Conservation (phyloP, 2,797 vertebrate species). For the Chloroceryle inda region DNA sequence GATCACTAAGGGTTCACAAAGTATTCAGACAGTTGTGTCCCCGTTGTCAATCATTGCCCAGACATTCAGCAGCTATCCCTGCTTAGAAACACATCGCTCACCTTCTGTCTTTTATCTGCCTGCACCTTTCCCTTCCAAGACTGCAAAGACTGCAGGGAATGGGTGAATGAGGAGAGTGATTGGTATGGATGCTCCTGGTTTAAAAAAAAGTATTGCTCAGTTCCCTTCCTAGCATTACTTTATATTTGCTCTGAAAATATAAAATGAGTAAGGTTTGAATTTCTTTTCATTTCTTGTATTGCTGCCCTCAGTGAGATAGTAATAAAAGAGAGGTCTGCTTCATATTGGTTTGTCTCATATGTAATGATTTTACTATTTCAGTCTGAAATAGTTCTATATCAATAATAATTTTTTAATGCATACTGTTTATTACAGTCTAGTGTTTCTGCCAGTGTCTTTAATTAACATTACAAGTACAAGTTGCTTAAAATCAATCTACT, state of each 20-base stretch:
- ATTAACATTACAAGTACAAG: conserved; percentile 3
- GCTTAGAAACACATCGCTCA: not conserved
- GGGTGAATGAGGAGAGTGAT: not conserved
- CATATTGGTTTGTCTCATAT: not conserved
- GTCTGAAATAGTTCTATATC: conserved; percentile 6
- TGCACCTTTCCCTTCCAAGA: not conserved
- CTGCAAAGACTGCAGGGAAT: not conserved
- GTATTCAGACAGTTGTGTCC: not conserved
- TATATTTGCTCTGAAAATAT: not conserved
- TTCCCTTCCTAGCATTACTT: not conserved
- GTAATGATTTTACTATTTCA: conserved; percentile 7
- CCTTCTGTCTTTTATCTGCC: not conserved
- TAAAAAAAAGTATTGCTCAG: not conserved
- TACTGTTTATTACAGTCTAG: not conserved
- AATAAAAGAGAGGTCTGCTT: not conserved
- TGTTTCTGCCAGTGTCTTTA: conserved; percentile 16
- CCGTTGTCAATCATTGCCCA: not conserved
- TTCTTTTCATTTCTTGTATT: conserved; percentile 33
- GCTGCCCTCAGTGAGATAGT: not conserved
- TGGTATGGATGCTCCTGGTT: not conserved
- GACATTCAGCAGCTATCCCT: not conserved
- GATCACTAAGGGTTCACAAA: not conserved
- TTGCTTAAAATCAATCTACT: conserved; percentile 35
- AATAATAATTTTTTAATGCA: not conserved
- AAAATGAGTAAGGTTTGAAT: not conserved